These are phyloP conservation scores for Noctua comes DNA, from an alignment of 2,888 invertebrate species.

Conservation along the genomic window DNA sequence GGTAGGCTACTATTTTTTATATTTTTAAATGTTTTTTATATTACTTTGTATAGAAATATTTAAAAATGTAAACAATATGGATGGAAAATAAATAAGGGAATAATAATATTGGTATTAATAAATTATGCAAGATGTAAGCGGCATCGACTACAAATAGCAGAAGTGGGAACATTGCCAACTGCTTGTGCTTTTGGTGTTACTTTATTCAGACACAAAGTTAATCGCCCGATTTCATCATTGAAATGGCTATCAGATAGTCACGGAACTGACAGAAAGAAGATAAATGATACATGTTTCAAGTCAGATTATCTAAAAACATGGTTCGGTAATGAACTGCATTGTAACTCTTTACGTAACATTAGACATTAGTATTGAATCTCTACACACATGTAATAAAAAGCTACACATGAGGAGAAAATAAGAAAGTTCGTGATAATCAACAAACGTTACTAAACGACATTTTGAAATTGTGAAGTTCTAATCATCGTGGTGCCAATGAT, in stretches of 20 bases:
- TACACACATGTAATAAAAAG: slow-evolving; percentile 1
- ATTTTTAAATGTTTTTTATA: too few species aligned
- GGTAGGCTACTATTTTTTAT: too few species aligned
- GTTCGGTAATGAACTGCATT: slow-evolving; percentile 26
- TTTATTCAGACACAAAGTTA: not conserved
- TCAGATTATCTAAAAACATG: slow-evolving; percentile 3
- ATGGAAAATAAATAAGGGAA: too few species aligned
- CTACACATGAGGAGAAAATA: slow-evolving; percentile 51
- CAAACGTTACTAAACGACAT: slow-evolving; percentile 35
- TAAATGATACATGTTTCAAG: not conserved
- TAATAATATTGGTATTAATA: too few species aligned
- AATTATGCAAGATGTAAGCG: too few species aligned
- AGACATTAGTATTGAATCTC: slow-evolving; percentile 15
- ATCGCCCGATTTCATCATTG: not conserved
- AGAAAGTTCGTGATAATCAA: slow-evolving; percentile 54
- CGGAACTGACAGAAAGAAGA: not conserved
- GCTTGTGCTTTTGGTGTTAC: too few species aligned
- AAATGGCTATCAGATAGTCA: slow-evolving; percentile 1
- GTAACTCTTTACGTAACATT: slow-evolving; percentile 12
- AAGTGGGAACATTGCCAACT: too few species aligned
- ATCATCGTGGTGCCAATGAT: slow-evolving; percentile 41
- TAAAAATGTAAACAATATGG: too few species aligned
- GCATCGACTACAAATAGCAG: too few species aligned
- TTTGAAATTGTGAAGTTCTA: slow-evolving; percentile 33
- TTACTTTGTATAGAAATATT: too few species aligned